Percentiles rank a stretch among this genome's conserved stretches.
phyloP scores from a whole-genome alignment of 2,797 vertebrate species.

The Neopelma chrysocephalum region DNA sequence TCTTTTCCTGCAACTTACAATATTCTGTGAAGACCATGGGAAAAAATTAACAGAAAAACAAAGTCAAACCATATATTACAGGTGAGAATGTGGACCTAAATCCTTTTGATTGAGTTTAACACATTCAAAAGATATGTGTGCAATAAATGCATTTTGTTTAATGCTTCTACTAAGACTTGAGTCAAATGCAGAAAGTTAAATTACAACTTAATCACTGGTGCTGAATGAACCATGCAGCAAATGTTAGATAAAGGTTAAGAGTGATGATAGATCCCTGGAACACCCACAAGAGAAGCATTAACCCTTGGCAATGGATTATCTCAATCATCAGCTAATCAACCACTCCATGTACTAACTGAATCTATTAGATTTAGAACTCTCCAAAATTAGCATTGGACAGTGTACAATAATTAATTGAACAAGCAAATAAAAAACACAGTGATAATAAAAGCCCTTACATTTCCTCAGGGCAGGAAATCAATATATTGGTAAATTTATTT shows the following conservation, averaged over 20 bases:
- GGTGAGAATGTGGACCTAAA: not conserved
- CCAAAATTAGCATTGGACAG: not conserved
- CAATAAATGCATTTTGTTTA: not conserved
- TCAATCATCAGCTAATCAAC: not conserved
- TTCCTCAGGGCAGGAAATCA: not conserved
- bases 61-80: not conserved
- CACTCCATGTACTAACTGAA: not conserved
- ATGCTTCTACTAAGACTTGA: not conserved
- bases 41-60: not conserved
- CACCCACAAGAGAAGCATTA: not conserved
- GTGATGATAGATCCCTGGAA: not conserved
- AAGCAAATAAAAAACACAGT: not conserved
- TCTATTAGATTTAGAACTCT: not conserved
- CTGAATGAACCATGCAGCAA: not conserved
- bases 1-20: not conserved
- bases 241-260: constrained; percentile 4
- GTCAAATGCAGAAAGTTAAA: not conserved
- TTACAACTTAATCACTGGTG: not conserved
- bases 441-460: not conserved
- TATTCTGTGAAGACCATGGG: not conserved
- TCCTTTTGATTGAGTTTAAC: not conserved
- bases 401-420: not conserved
- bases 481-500: not conserved
- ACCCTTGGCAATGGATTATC: not conserved
- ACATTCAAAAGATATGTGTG: not conserved